A percentile compares a stretch with the other conserved stretches of the same genome.
Evolutionary conservation across 2,888 invertebrate species (phyloP).

Genomic region (Syrphus vitripennis): DNA sequence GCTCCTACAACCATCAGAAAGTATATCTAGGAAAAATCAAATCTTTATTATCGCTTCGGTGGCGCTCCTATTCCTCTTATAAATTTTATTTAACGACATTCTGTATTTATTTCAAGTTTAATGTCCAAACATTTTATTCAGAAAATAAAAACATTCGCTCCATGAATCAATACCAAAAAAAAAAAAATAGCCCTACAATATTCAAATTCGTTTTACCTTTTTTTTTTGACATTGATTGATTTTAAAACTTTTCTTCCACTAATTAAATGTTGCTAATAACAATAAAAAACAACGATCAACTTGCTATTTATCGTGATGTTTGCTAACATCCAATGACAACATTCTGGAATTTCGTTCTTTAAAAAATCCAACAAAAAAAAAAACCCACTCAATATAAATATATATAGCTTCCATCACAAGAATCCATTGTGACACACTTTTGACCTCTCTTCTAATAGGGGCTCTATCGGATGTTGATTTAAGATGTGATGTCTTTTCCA

Average conservation of each 20-base stretch:
- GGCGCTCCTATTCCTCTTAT: not conserved
- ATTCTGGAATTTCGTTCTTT: conserved; percentile 1
- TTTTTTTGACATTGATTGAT: conserved; percentile 24
- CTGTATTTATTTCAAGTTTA: not conserved
- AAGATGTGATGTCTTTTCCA: not conserved
- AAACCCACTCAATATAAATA: conserved; percentile 7
- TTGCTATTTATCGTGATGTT: not conserved
- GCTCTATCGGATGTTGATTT: not conserved
- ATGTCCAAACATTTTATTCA: not conserved
- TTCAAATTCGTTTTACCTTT: not conserved
- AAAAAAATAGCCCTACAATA: not conserved
- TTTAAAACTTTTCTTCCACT: not conserved
- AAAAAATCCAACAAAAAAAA: conserved; percentile 16
- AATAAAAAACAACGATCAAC: not conserved
- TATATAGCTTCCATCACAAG: not conserved
- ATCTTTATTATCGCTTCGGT: not conserved
- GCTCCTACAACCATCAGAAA: not conserved
- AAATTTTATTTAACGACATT: not conserved
- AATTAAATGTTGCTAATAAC: conserved; percentile 29
- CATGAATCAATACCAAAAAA: not conserved
- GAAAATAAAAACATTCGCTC: not conserved
- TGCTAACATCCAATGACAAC: not conserved
- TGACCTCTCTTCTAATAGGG: not conserved
- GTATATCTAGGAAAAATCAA: not conserved
- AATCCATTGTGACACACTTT: not conserved